These are phyloP conservation scores for Drosophila nigricruria DNA, from an alignment of 2,888 invertebrate genomes.

Conservation along the genomic window DNA sequence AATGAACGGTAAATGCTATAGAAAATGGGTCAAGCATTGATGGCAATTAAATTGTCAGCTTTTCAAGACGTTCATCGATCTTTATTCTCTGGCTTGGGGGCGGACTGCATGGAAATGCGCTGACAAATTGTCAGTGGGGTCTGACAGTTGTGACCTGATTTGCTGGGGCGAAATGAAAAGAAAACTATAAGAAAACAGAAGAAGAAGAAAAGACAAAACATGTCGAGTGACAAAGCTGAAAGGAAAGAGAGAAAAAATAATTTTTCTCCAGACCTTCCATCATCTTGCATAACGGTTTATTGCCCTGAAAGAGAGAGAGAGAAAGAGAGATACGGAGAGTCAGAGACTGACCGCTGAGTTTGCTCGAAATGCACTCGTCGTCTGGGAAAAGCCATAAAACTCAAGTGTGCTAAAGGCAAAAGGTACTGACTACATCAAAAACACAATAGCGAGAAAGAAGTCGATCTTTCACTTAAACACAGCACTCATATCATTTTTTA, in stretches of 20 bases:
- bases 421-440: conserved; percentile 20
- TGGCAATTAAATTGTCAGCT: conserved; percentile 72
- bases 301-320: conserved; percentile 14
- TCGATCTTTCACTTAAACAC: conserved; percentile 28
- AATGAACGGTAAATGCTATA: conserved; percentile 67
- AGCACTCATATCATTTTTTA: conserved; percentile 35
- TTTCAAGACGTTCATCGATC: conserved; percentile 63
- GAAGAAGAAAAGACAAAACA: conserved; percentile 2
- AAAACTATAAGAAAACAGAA: conserved; percentile 22
- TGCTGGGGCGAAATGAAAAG: conserved; percentile 20
- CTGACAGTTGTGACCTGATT: conserved; percentile 54
- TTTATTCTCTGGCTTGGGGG: conserved; percentile 22
- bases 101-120: conserved; percentile 42
- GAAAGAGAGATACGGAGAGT: background rate
- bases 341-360: conserved; percentile 51
- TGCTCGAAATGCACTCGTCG: conserved; percentile 33
- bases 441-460: conserved; percentile 37
- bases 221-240: conserved; percentile 46
- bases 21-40: conserved; percentile 63
- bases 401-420: conserved; percentile 52
- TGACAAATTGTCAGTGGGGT: conserved; percentile 60
- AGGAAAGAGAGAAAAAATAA: conserved; percentile 8
- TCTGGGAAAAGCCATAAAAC: conserved; percentile 45
- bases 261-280: conserved; percentile 44
- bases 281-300: conserved; percentile 64